These are phyloP conservation scores for Adelges cooleyi DNA, from an alignment of 1,140 invertebrate genomes.

Conservation along the genomic window DNA sequence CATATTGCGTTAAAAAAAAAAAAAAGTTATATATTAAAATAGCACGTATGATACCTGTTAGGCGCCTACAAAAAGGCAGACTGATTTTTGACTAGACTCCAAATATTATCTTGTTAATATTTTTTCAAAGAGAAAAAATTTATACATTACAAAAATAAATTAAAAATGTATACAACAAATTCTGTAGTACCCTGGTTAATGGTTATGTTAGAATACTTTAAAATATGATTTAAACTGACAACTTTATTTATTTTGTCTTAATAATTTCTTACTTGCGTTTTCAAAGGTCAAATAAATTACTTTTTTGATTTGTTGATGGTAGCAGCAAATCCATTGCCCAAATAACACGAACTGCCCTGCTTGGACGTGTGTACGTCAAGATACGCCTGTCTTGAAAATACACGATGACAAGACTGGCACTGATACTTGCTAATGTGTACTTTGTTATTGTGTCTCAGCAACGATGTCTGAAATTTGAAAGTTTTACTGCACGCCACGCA, in stretches of 20 bases:
- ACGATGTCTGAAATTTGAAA: constrained; percentile 35
- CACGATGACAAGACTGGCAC: constrained; percentile 34
- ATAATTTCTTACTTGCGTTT: too few relatives aligned
- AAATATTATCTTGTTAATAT: background rate
- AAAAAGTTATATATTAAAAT: too few relatives aligned
- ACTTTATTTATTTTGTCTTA: too few relatives aligned
- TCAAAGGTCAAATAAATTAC: background rate
- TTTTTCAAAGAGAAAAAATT: too few relatives aligned
- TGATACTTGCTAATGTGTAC: constrained; percentile 35
- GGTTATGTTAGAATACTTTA: too few relatives aligned
- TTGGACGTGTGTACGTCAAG: constrained; percentile 34
- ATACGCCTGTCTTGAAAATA: constrained; percentile 35
- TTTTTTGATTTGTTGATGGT: constrained; percentile 13
- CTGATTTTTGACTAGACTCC: constrained; percentile 12
- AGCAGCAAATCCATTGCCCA: constrained; percentile 26
- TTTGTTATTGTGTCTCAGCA: constrained; percentile 35
- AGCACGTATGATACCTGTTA: too few relatives aligned
- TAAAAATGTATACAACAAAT: too few relatives aligned
- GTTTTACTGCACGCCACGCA: constrained; percentile 34
- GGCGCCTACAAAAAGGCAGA: too few relatives aligned
- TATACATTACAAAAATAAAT: too few relatives aligned
- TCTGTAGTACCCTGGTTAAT: too few relatives aligned
- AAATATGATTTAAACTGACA: too few relatives aligned
- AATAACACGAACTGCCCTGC: constrained; percentile 34
- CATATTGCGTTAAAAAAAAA: too few relatives aligned